Evolutionary conservation across 2,113 vertebrate genomes (phyloP), one percentile per base, ranked within the genome.

Genomic region (Zingel zingel): DNA sequence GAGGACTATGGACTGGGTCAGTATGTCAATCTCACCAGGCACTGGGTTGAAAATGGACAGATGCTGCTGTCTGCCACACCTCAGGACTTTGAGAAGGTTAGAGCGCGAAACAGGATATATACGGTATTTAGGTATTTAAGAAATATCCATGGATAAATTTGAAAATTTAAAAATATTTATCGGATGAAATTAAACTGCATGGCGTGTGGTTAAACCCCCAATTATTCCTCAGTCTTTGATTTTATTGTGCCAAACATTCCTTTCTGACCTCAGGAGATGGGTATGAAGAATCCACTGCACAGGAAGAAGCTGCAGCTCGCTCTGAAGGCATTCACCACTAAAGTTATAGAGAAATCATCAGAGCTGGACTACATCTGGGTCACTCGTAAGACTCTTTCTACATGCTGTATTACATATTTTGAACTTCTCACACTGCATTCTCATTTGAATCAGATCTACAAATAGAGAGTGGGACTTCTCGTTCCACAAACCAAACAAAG

Each of bases 341-440:
- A 97, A 88, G 95, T 96, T 61, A 93, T 96, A 39, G 98, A 99
- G 84, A 99, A 98, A 89, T 98, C 97, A 4, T 95, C 97, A 0
- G 95, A 97, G 77, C 94, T 99, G 1, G 97, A 99, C 91, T 96
- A 99, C 88, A 97, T 99, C 92, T 99, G 98, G 98, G 98, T 99
- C 87, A 98, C 98, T 76, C 96, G 98, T 99, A 96, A 95, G 98
- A 92, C 77, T 53, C 43, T 71, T 19, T 78, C 27, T 45, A 48
- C n/a, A 58, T 54, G 11, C 9, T 43, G 39, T 43, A 43, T 43
- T 43, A 43, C 39, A n/a, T n/a, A 25, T 59, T 83, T 57, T 59
- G 0, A 62, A 51, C 16, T 39, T 58, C n/a, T 63, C 27, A 36
- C 14, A 39, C 58, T 75, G 15, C 21, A 5, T 56, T 80, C 50